Evolutionary conservation across 2,113 vertebrate species (phyloP).

Genomic region (Vicugna pacos): DNA sequence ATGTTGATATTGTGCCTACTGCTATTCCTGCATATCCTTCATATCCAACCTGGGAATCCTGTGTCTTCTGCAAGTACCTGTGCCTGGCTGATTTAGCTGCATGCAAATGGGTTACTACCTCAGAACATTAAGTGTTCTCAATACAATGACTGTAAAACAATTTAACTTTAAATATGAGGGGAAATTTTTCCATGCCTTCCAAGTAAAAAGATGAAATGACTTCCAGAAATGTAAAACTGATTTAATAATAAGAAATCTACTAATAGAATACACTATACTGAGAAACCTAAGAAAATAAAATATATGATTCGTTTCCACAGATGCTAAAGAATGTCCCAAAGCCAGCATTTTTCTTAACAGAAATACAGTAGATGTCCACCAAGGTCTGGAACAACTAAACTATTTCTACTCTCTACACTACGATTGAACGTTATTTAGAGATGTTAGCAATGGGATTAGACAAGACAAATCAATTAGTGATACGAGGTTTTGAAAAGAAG

Average conservation of each 20-base stretch:
- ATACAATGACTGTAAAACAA: neutral
- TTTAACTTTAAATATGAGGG: neutral
- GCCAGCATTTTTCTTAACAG: neutral
- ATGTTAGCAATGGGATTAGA: neutral
- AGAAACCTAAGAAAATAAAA: neutral
- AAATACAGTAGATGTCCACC: neutral
- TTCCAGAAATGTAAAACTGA: neutral
- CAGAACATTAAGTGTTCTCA: too few relatives aligned
- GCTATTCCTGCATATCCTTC: neutral
- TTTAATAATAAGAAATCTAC: neutral
- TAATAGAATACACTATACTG: neutral
- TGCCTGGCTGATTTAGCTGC: neutral
- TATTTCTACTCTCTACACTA: too few relatives aligned
- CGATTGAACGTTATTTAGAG: fast-evolving
- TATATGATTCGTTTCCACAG: neutral
- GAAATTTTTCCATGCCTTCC: neutral
- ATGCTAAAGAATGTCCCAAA: neutral
- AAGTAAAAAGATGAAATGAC: neutral
- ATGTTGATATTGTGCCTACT: too few relatives aligned
- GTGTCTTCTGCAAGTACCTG: neutral
- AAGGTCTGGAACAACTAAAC: neutral
- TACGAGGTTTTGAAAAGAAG: neutral
- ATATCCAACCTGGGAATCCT: neutral
- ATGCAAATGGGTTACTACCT: neutral
- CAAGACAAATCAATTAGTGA: neutral